Conservation (phyloP, 1,140 invertebrate species). For the Trichogramma pretiosum region DNA sequence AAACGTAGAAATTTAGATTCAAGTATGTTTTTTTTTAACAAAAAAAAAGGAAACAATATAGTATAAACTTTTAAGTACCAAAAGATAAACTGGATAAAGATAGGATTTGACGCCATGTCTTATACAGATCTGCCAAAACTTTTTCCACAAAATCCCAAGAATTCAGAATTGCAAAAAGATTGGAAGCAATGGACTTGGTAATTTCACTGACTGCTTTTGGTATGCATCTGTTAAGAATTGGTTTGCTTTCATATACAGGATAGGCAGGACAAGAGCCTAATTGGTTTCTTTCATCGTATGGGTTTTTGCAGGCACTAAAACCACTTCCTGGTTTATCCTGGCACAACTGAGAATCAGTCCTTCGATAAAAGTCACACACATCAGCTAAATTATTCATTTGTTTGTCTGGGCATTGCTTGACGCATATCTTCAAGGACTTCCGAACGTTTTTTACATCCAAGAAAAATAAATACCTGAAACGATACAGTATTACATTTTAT, state of each 20-base stretch:
- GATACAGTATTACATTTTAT: conserved; percentile 12
- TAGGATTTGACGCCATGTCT: conserved; percentile 76
- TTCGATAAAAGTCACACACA: conserved; percentile 63
- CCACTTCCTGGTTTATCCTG: conserved; percentile 49
- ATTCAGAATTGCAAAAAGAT: conserved; percentile 74
- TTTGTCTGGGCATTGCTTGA: conserved; percentile 73
- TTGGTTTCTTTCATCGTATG: conserved; percentile 43
- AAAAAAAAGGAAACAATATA: neutral
- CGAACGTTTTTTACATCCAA: conserved; percentile 69
- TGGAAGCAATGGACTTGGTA: conserved; percentile 51
- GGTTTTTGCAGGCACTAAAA: conserved; percentile 32
- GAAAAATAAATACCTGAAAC: conserved; percentile 68
- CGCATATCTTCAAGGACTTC: conserved; percentile 78
- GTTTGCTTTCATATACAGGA: conserved; percentile 62
- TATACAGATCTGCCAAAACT: conserved; percentile 78
- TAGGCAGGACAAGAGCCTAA: conserved; percentile 63
- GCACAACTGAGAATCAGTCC: conserved; percentile 66
- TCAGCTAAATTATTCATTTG: conserved; percentile 57
- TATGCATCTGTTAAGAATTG: conserved; percentile 82
- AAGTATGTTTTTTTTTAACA: neutral
- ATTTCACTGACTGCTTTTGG: conserved; percentile 59
- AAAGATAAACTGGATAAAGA: conserved; percentile 73
- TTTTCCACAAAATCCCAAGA: conserved; percentile 81
- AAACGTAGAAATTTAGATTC: conserved; percentile 37
- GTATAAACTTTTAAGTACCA: conserved; percentile 47